These are phyloP conservation scores for Melieria omissa DNA, from an alignment of 2,888 invertebrate species.

Conservation along the genomic window DNA sequence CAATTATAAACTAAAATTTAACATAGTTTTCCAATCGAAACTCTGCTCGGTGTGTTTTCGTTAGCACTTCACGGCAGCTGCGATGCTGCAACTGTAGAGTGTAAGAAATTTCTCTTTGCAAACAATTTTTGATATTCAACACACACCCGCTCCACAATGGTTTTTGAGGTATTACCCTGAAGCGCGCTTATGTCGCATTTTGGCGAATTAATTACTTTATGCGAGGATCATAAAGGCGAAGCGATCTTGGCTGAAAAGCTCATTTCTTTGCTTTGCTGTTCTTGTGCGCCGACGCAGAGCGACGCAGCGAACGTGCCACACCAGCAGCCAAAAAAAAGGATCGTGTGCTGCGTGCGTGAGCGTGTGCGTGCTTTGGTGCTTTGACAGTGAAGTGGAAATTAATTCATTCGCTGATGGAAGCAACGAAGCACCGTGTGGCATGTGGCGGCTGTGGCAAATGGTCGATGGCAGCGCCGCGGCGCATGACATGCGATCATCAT, in stretches of 20 bases:
- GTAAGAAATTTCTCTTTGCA: too few species aligned
- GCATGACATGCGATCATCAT: constrained; percentile 28
- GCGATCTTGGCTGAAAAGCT: background rate
- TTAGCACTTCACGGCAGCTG: too few species aligned
- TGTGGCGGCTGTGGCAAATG: constrained; percentile 36
- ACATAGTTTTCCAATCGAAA: too few species aligned
- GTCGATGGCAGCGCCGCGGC: constrained; percentile 26
- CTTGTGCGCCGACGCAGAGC: background rate
- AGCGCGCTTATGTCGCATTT: constrained; percentile 62
- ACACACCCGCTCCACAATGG: too few species aligned
- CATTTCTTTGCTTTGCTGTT: background rate
- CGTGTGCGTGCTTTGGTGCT: constrained; percentile 8
- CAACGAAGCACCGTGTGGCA: constrained; percentile 12
- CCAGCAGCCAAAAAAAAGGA: constrained; percentile 30
- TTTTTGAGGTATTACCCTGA: constrained; percentile 49
- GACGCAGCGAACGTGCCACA: background rate
- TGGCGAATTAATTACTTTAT: constrained; percentile 63
- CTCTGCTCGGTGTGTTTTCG: too few species aligned
- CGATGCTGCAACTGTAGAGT: too few species aligned
- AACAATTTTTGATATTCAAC: too few species aligned
- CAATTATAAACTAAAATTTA: too few species aligned
- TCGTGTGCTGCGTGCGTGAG: constrained; percentile 29
- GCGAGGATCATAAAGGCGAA: constrained; percentile 31
- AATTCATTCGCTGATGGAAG: constrained; percentile 25
- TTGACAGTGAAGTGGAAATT: constrained; percentile 32